Base-by-base conservation (phyloP, 2,113 vertebrate species). In the Hydropotes inermis region DNA sequence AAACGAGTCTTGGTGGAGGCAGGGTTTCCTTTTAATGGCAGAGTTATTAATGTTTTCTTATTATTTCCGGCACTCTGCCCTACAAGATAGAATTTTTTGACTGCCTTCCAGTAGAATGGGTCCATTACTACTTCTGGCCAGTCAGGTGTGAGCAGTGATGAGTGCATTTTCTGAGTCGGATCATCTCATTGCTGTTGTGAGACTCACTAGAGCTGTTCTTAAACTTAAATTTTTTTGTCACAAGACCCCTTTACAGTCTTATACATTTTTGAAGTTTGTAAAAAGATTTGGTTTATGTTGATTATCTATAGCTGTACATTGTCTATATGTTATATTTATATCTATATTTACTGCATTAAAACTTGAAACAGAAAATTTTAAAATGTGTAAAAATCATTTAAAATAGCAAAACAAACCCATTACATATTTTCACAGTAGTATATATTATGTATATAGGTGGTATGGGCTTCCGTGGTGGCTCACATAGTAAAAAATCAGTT, bases 21-120 rank as follows among this genome's bases (percentile, higher is more conserved):
- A 45, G n/a, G 19, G 1, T 28, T 2, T 43, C 7, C 3, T 28
- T 52, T 67, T 23, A 7, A 12, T n/a, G 23, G 14, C 67, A 28
- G 67, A 39, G 50, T 61, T 21, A n/a, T 57, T 30, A 33, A 14
- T 17, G 4, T 76, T 82, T 3, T 70, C 21, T 79, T 57, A 27
- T 52, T 78, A 25, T 57, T 54, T 96, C 33, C 57, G 89, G 57
- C 6, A 61, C 2, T 91, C 52, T 36, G 30, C 8, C 57, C 83
- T 30, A 15, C 3, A 25, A 21, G 39, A 39, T 25, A 25, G 52
- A 52, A 54, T 60, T 45, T 52, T 54, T 55, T 36, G 50, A 30
- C 39, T 7, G 5, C 11, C 3, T 33, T 39, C 43, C 8, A 1
- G 4, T 43, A 19, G 33, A 10, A 2, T 3, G 17, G 10, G 7